Base-by-base conservation (phyloP, 1,140 invertebrate genomes). In the Euglossa dilemma region DNA sequence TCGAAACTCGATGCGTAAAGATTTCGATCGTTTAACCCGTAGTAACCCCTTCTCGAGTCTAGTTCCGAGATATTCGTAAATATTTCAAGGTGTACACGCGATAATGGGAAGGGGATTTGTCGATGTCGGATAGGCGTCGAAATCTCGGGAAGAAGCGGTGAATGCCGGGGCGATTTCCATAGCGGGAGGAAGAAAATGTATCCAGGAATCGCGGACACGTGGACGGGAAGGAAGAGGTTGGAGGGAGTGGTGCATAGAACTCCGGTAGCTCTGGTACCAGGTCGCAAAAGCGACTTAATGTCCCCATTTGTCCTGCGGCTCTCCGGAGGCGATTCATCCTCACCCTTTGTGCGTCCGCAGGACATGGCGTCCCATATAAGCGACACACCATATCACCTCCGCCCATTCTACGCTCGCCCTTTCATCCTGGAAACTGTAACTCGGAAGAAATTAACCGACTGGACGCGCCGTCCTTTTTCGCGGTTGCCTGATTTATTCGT, bases 261-360 rank as follows among this genome's bases (percentile, higher is more conserved):
- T 75, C 82, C 79, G 74, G 84, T 89, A 85, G 82, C 88, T 79
- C 66, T 72, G 83, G 86, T 88, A 88, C 87, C 79, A 85, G 75
- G 80, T 81, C 85, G 87, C 87, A 90, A 91, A 91, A 88, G 84
- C 86, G 86, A 89, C 90, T 88, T 90, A 90, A 91, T 91, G 90
- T 91, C 85, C 87, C 86, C 90, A 91, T 91, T 91, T 91, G 90
- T 91, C 90, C 89, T 84, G 85, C 59, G 76, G 85, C 83, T 90
- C 85, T 84, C 90, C 90, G 90, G 90, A 90, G 85, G 88, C 89
- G 86, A 91, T 91, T 88, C 88, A 91, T 91, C 87, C 85, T 90
- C 89, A 57, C 84, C 89, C 83, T 90, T 90, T 91, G 81, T 87
- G 83, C 77, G 70, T 84, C 64, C 82, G 81, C 76, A 50, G 82